Percentiles rank a stretch among this genome's conserved stretches.
phyloP scores from a whole-genome alignment of 2,113 vertebrate genomes.

The Agelaius tricolor region DNA sequence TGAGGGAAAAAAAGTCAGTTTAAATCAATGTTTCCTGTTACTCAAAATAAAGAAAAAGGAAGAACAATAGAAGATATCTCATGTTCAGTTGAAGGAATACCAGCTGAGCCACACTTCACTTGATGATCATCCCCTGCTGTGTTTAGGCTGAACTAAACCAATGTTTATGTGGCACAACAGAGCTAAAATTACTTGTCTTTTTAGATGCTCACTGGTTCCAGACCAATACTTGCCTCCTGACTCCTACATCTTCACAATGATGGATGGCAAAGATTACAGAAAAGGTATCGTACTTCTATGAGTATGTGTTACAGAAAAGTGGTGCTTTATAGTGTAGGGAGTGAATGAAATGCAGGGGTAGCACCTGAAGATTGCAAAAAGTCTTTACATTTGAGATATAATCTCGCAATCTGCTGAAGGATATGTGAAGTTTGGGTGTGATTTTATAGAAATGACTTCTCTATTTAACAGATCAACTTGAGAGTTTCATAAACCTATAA shows the following conservation, averaged over 20 bases:
- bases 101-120: neutral
- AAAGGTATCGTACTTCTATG: neutral
- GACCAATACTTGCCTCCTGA: neutral
- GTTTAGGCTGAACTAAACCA: constrained; percentile 21
- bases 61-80: neutral
- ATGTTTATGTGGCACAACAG: constrained; percentile 10
- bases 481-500: neutral
- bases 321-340: neutral
- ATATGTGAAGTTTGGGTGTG: neutral
- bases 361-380: neutral
- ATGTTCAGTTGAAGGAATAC: neutral
- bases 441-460: neutral
- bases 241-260: constrained; percentile 3
- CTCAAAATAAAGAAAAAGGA: neutral
- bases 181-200: constrained; percentile 28
- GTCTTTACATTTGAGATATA: neutral
- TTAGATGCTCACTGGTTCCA: neutral
- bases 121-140: neutral
- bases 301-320: neutral
- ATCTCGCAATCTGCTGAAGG: neutral
- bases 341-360: neutral
- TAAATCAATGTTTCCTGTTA: neutral
- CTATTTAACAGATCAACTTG: neutral
- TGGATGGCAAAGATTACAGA: constrained; percentile 23
- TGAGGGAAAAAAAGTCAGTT: neutral